These are phyloP conservation scores for Tokudaia muenninki DNA, from an alignment of 2,797 vertebrate species.

Conservation along the genomic window DNA sequence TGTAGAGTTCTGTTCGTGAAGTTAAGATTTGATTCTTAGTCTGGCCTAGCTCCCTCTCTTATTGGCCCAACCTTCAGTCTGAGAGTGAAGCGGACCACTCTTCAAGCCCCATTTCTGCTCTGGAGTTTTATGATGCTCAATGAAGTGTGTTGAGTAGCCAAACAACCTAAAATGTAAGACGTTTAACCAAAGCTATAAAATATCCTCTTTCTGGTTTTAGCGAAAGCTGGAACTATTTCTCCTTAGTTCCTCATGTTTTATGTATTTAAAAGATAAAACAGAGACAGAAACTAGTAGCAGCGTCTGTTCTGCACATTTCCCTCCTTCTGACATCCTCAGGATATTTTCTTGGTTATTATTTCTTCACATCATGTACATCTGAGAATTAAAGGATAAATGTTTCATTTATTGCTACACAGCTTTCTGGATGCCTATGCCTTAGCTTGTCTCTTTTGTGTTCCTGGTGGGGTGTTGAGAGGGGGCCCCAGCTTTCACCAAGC, in stretches of 20 bases:
- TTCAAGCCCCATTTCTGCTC: background rate
- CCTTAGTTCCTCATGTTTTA: constrained; percentile 82
- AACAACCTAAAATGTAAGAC: constrained; percentile 40
- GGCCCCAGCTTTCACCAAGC: background rate
- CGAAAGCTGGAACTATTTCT: constrained; percentile 80
- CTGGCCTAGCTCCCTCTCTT: background rate
- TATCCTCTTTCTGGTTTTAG: constrained; percentile 49
- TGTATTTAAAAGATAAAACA: constrained; percentile 86
- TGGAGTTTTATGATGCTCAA: constrained; percentile 31
- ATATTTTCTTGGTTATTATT: constrained; percentile 80
- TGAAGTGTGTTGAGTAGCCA: background rate
- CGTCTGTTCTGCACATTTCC: constrained; percentile 87
- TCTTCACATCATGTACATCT: constrained; percentile 73
- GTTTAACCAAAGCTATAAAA: constrained; percentile 48
- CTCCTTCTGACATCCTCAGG: constrained; percentile 77
- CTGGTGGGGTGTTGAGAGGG: background rate
- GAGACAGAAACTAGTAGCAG: constrained; percentile 82
- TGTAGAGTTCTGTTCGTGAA: background rate
- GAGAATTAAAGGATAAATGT: constrained; percentile 75
- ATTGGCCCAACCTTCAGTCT: background rate
- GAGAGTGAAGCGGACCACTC: background rate
- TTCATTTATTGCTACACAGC: constrained; percentile 57
- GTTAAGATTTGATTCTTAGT: background rate
- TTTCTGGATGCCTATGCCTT: constrained; percentile 18
- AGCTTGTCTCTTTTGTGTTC: background rate